A percentile compares a stretch with the other conserved stretches of the same genome.
These are phyloP conservation scores for Piscicola geometra DNA, from an alignment of 2,888 invertebrate genomes.

Conservation along the genomic window DNA sequence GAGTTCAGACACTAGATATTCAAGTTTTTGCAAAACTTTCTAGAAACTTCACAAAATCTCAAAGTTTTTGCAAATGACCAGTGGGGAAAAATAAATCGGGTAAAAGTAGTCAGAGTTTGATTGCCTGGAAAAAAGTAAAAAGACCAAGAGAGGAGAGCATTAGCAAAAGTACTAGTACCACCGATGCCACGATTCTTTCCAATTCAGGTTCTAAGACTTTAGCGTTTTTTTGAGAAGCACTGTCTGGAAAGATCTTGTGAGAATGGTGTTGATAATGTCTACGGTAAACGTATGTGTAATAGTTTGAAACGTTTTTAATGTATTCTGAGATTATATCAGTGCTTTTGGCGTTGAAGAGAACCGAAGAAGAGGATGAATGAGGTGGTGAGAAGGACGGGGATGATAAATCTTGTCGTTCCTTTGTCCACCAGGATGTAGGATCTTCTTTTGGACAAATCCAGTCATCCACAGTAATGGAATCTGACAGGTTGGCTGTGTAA, in stretches of 20 bases:
- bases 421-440: conserved; percentile 9
- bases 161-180: neutral
- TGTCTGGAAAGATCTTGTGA: neutral
- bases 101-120: too few species aligned
- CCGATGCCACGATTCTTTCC: neutral
- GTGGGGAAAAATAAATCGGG: too few species aligned
- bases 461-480: conserved; percentile 22
- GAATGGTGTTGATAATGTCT: neutral
- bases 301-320: neutral
- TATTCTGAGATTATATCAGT: neutral
- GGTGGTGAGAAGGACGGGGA: conserved; percentile 5
- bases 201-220: neutral
- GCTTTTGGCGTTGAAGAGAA: neutral
- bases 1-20: too few species aligned
- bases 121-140: neutral
- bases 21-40: too few species aligned
- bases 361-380: neutral
- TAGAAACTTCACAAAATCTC: too few species aligned
- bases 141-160: neutral
- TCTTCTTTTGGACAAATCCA: conserved; percentile 22
- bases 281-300: neutral
- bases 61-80: too few species aligned
- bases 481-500: conserved; percentile 22
- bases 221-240: neutral
- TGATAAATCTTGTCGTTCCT: neutral